These are phyloP conservation scores for Ormia ochracea DNA, from an alignment of 2,888 invertebrate genomes.

Conservation along the genomic window DNA sequence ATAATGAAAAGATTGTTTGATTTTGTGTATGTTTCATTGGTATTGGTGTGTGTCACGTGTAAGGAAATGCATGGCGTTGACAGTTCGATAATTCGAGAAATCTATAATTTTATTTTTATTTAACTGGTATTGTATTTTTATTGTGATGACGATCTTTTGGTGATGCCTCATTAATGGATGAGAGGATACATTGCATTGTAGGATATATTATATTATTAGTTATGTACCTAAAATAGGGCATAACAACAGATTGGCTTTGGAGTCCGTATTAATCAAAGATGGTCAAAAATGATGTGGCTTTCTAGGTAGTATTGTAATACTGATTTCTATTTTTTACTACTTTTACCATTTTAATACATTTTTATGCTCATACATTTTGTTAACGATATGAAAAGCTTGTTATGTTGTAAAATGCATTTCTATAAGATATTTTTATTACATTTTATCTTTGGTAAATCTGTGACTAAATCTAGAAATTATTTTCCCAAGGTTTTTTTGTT, in stretches of 20 bases:
- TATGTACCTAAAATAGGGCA: too few relatives aligned
- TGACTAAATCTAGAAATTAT: slow-evolving; percentile 39
- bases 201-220: too few relatives aligned
- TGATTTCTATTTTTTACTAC: slow-evolving; percentile 35
- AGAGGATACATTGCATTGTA: too few relatives aligned
- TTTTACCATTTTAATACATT: too few relatives aligned
- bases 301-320: slow-evolving; percentile 41
- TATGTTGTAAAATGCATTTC: slow-evolving; percentile 39
- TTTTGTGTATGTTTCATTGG: slow-evolving; percentile 31
- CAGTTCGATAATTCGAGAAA: slow-evolving; percentile 76
- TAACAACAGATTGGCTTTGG: too few relatives aligned
- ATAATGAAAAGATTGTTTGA: slow-evolving; percentile 39
- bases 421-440: neutral
- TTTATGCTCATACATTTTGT: slow-evolving; percentile 34
- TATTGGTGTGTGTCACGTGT: slow-evolving; percentile 17
- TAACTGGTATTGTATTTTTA: slow-evolving; percentile 28
- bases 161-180: too few relatives aligned
- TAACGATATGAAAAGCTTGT: slow-evolving; percentile 56
- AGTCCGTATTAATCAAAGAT: slow-evolving; percentile 64
- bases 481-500: slow-evolving; percentile 25
- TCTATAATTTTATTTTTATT: slow-evolving; percentile 67
- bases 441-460: slow-evolving; percentile 45
- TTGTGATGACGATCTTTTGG: too few relatives aligned
- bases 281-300: slow-evolving; percentile 54
- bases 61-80: slow-evolving; percentile 70